Conservation (phyloP, 35 echinoderm and acorn worm genomes). For the Chiridota heheva region DNA sequence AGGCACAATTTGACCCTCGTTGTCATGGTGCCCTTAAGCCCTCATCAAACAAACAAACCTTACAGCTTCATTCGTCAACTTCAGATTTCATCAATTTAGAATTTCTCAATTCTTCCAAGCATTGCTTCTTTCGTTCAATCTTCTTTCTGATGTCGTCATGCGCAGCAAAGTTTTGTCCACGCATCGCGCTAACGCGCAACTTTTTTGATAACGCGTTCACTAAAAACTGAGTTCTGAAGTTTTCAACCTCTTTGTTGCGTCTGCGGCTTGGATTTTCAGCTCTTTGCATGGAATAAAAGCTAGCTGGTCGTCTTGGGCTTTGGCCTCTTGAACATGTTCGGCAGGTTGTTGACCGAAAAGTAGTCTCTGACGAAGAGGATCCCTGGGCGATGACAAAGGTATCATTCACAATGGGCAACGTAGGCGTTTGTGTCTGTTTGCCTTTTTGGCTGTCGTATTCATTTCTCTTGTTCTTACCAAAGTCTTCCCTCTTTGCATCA, state of each 20-base stretch:
- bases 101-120: constrained; percentile 59
- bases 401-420: neutral
- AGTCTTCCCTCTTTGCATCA: too few relatives aligned
- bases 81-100: constrained; percentile 20
- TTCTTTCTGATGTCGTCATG: constrained; percentile 91
- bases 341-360: too few relatives aligned
- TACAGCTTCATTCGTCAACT: too few relatives aligned
- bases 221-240: constrained; percentile 69
- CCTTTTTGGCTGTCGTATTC: constrained; percentile 28
- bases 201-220: constrained; percentile 64
- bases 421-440: neutral
- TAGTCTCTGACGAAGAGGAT: too few relatives aligned
- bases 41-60: too few relatives aligned
- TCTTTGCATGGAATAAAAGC: constrained; percentile 6
- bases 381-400: neutral
- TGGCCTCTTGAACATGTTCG: too few relatives aligned
- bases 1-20: too few relatives aligned
- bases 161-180: constrained; percentile 66
- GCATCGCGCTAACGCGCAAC: constrained; percentile 68
- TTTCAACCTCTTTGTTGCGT: constrained; percentile 45
- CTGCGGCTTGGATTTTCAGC: constrained; percentile 13
- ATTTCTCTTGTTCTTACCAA: too few relatives aligned
- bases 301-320: too few relatives aligned
- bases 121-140: constrained; percentile 70
- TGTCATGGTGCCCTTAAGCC: too few relatives aligned